Conservation (phyloP, 2,113 vertebrate genomes). For the Anhinga rufa region DNA sequence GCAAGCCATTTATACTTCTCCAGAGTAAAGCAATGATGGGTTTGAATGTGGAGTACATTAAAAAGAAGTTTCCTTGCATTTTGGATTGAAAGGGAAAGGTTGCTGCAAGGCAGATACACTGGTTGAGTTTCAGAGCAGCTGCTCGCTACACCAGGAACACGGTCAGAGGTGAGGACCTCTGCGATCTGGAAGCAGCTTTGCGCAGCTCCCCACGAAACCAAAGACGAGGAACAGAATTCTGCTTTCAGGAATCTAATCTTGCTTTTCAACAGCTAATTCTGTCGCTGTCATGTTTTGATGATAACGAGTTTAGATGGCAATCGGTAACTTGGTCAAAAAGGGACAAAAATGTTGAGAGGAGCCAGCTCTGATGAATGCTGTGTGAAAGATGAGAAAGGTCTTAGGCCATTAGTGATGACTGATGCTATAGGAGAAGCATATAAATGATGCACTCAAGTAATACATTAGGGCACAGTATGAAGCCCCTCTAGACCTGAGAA, state of each 20-base stretch:
- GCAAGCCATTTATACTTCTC: neutral
- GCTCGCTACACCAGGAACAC: neutral
- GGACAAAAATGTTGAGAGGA: slow-evolving; percentile 13
- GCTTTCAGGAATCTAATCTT: neutral
- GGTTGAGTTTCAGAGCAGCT: neutral
- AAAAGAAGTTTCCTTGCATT: neutral
- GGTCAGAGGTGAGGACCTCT: neutral
- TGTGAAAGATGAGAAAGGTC: slow-evolving; percentile 24
- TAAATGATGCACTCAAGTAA: slow-evolving; percentile 46
- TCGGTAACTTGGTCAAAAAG: slow-evolving; percentile 42
- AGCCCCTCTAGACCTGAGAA: slow-evolving; percentile 29
- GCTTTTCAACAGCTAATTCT: neutral
- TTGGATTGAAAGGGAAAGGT: neutral
- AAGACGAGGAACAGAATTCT: neutral
- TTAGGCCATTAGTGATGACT: slow-evolving; percentile 48
- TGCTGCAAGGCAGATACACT: neutral
- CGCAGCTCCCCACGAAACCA: neutral
- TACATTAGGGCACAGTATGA: slow-evolving; percentile 47
- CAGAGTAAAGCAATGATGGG: neutral
- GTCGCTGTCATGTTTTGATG: slow-evolving; percentile 12
- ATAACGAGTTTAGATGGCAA: slow-evolving; percentile 39
- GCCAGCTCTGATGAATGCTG: slow-evolving; percentile 1
- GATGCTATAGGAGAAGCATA: slow-evolving; percentile 30
- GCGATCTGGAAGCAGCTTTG: neutral
- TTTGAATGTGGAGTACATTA: neutral